Evolutionary conservation across 2,888 invertebrate species (phyloP), one percentile per base, ranked within the genome.

Genomic region (Ernsta delagoae): DNA sequence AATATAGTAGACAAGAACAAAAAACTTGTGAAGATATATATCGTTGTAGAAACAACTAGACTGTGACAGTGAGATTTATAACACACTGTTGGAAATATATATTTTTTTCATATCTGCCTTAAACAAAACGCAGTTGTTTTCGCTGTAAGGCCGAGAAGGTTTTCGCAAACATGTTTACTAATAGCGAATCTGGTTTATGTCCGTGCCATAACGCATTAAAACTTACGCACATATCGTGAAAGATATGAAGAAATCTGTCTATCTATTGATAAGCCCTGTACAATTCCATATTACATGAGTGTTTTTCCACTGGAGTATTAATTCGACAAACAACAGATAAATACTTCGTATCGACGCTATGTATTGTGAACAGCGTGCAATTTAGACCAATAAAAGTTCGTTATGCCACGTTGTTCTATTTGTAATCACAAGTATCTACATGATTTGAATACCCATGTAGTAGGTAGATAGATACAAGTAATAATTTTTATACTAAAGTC

Each of bases 221-320:
- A 63, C 39, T 12, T 31, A 16, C 48, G 16, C 39, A 59, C 43
- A 62, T 68, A 73, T 70, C 64, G 36, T 36, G 60, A 54, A 43
- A 59, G 72, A 72, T 73, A 73, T 70, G 59, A 70, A 68, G 56
- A 59, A 70, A 68, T 71, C 73, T 69, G 71, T 71, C 67, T 63
- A 60, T 56, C 60, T 60, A 65, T 65, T 65, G 70, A 70, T 70
- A 68, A 67, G 70, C 70, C 50, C 59, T 8, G 66, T 66, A 72
- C 45, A 67, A 65, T 70, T 70, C 66, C 66, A 56, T 70, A 31
- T 61, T 65, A 61, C 65, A 53, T 53, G 53, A 70, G 75, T 74
- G 70, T 71, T 75, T 75, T 77, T 77, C 76, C 75, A 65, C 70
- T 70, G 50, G 59, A 48, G 67, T 41, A 69, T 63, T 56, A 63